Evolutionary conservation across 2,797 vertebrate species (phyloP), one percentile per base, ranked within the genome.

Genomic region (Peromyscus melanophrys): DNA sequence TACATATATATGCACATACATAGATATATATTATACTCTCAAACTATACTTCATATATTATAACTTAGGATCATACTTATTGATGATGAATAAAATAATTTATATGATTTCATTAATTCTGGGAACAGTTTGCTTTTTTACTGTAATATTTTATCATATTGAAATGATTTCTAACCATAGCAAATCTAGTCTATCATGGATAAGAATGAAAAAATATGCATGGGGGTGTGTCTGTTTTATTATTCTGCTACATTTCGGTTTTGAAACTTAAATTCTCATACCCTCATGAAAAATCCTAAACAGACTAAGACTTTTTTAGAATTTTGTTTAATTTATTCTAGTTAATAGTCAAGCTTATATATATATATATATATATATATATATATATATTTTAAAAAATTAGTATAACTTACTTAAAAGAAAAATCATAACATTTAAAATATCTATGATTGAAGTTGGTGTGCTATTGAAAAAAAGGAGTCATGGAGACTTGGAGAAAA

Each of bases 361-460:
- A 94, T 11, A 65, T 3, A 77, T 49, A 49, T 49, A 49, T 49
- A 46, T 46, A 46, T 43, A n/a, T n/a, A n/a, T n/a, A n/a, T n/a
- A n/a, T n/a, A n/a, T n/a, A n/a, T n/a, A n/a, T n/a, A n/a, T n/a
- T n/a, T n/a, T n/a, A n/a, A n/a, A n/a, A n/a, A n/a, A n/a, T n/a
- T n/a, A n/a, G 21, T 6, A 95, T 80, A 93, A 85, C 23, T 19
- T 2, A 2, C 11, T 59, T 71, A 86, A 75, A 49, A 82, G 7
- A 77, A 81, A 94, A 89, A 59, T 80, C 8, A 90, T 46, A 82
- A 23, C 7, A 87, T 92, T 92, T 92, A 90, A 94, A 96, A 71
- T n/a, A 46, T 43, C 43, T 84, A 67, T 82, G 16, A 82, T 92
- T 13, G 88, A 81, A 65, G 3, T 73, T 87, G 67, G 10, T 13